Evolutionary conservation across 2,113 vertebrate genomes (phyloP), one percentile per base, ranked within the genome.

Genomic region (Sorex araneus): DNA sequence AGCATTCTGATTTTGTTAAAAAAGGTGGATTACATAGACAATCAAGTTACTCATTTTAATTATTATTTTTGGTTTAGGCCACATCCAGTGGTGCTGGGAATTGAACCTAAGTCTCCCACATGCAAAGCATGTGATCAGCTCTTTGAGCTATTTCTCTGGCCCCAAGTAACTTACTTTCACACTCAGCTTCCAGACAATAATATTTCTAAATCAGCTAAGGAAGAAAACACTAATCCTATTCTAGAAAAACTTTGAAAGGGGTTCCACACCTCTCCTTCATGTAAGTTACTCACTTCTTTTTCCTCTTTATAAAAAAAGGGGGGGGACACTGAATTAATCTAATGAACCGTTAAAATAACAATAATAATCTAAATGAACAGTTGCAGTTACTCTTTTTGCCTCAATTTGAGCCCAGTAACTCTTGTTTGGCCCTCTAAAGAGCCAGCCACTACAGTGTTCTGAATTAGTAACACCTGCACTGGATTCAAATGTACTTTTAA

Each of bases 1-100:
- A 79, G 47, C 19, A 76, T 63, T 21, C 66, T 43, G 28, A 30
- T 85, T 95, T 80, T 80, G 34, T 87, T 93, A 88, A 83, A 82
- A 67, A 94, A 85, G 90, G 47, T 60, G 2, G 84, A 60, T 64
- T 90, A 92, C 21, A 86, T 69, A 84, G 70, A 89, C 28, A 89
- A 92, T 71, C 36, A 80, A 27, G 19, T 80, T 30, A 81, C 34
- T 77, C 6, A 36, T 76, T 89, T 89, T 83, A 40, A 23, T 60
- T 60, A 23, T 60, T 60, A 60, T 21, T 23, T 23, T 60, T 60
- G 6, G 16, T 60, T 60, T 60, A 16, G 57, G 57, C 57, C 6
- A 60, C 19, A 60, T 19, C 57, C 57, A 60, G 47, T 60, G 57
- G 57, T 60, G 57, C 57, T 60, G 57, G 19, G 57, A 60, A 60